These are phyloP conservation scores for Physocephala rufipes DNA, from an alignment of 2,888 invertebrate genomes.

Conservation along the genomic window DNA sequence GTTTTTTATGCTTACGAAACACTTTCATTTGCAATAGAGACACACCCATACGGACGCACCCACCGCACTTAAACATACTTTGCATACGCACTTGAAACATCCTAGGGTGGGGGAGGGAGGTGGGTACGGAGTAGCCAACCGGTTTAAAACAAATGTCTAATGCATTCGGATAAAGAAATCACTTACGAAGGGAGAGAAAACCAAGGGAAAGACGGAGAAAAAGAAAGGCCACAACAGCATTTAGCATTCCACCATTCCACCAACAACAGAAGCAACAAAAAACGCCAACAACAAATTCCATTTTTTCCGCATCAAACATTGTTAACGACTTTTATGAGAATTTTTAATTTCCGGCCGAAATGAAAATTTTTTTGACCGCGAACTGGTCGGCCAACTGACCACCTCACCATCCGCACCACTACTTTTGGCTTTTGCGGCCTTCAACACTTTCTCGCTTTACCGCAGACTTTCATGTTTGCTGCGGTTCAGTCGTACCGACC, in stretches of 20 bases:
- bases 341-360: slow-evolving; percentile 41
- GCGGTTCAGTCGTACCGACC: too few species aligned
- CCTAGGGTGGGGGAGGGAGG: too few species aligned
- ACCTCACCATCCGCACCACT: neutral
- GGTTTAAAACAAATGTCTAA: neutral
- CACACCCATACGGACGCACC: slow-evolving; percentile 8
- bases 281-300: slow-evolving; percentile 10
- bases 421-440: slow-evolving; percentile 10
- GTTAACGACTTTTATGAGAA: slow-evolving; percentile 43
- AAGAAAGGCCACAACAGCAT: neutral
- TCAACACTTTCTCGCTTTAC: neutral
- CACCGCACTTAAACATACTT: neutral
- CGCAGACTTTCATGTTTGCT: too few species aligned
- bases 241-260: neutral
- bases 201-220: too few species aligned
- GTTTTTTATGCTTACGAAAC: neutral
- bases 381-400: neutral
- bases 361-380: slow-evolving; percentile 38
- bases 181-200: too few species aligned
- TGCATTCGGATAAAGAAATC: too few species aligned
- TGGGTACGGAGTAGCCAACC: too few species aligned
- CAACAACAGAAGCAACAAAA: neutral
- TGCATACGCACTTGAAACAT: too few species aligned
- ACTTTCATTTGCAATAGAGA: slow-evolving; percentile 11
- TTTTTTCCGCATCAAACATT: slow-evolving; percentile 37